Evolutionary conservation across 2,113 vertebrate genomes (phyloP).

Genomic region (Sprattus sprattus): DNA sequence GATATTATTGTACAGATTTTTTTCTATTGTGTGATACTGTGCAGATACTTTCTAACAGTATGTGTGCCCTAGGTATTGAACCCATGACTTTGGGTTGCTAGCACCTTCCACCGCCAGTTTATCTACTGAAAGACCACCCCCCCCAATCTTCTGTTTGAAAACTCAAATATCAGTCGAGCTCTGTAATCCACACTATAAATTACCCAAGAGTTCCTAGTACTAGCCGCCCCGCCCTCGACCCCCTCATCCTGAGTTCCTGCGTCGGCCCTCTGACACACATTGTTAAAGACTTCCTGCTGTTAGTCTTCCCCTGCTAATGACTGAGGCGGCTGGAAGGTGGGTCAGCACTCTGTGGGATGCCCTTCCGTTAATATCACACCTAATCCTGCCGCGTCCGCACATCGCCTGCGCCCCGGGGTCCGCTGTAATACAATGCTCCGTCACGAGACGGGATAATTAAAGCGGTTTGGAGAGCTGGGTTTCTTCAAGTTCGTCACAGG

Average conservation of each 20-base stretch:
- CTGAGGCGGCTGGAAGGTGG: not conserved
- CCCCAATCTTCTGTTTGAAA: too few species aligned
- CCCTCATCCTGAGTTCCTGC: not conserved
- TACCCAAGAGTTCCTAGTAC: not conserved
- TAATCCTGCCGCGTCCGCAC: not conserved
- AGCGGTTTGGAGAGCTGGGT: not conserved
- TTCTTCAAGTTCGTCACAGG: not conserved
- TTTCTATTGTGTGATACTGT: too few species aligned
- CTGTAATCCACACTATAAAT: not conserved
- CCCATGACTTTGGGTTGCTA: too few species aligned
- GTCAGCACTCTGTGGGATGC: not conserved
- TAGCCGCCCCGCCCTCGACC: not conserved
- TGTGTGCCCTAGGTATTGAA: too few species aligned
- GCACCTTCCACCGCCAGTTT: too few species aligned
- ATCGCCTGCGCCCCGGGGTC: not conserved
- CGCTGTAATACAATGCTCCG: not conserved
- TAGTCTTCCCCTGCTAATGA: not conserved
- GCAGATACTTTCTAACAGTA: too few species aligned
- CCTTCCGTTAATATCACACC: not conserved
- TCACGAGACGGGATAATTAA: not conserved
- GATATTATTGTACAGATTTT: too few species aligned
- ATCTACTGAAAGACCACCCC: too few species aligned
- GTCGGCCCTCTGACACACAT: not conserved
- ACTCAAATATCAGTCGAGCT: too few species aligned
- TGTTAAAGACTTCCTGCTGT: conserved; percentile 8